Evolutionary conservation across 1,140 invertebrate genomes (phyloP), one percentile per base, ranked within the genome.

Genomic region (Acyrthosiphon pisum): DNA sequence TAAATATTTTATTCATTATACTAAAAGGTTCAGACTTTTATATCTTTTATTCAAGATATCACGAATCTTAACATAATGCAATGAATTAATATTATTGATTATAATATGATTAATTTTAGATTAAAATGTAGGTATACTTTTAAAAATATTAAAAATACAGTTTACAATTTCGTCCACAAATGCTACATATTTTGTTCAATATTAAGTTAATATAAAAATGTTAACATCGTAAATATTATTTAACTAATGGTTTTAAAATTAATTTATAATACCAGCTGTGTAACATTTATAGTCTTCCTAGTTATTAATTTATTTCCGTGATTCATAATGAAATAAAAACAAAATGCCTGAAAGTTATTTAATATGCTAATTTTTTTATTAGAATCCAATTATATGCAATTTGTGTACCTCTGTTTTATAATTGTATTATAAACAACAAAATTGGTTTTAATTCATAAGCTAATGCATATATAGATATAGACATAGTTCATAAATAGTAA

Each of bases 1-100:
- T 83, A 41, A 41, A 83, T 83, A 83, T 83, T 37, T 83, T 9
- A 83, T 83, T 83, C 37, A 83, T 41, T 41, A 83, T 83, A 83
- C 37, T 83, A 41, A 83, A 11, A 83, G 35, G 22, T 83, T 83
- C 7, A 83, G 18, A 41, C 60, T 37, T 76, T 22, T 81, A 81
- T 37, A 35, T 35, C 14, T 35, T 35, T 81, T 81, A 37, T 81
- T 81, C 35, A 37, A 81, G 18, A 37, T 22, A 35, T 81, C n/a
- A 81, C 35, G 18, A 35, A 35, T 37, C n/a, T 68, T 30, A n/a
- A 68, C 14, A 30, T 26, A 68, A 68, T n/a, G n/a, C 11, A 30
- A n/a, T 68, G 3, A 68, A 68, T 30, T 68, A 30, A n/a, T 68
- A 30, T 68, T n/a, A n/a, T 68, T 68, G n/a, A 68, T 11, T n/a